Evolutionary conservation across 2,113 vertebrate genomes (phyloP), one percentile per base, ranked within the genome.

Genomic region (Hippocampus zosterae): DNA sequence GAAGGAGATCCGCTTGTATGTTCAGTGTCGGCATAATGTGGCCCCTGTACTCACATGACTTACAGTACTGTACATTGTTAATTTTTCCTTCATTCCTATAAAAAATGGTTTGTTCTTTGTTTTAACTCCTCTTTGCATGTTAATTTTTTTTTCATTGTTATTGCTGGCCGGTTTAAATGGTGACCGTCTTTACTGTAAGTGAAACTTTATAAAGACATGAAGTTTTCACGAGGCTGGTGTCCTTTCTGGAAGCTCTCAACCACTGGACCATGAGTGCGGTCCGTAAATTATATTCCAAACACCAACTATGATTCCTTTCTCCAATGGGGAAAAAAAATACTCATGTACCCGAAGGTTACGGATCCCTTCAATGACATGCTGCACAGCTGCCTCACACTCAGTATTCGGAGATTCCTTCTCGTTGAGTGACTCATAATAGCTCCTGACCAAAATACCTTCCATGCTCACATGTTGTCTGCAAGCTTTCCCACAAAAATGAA

Each of bases 391-490:
- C 27, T 70, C 10, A 73, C 68, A 78, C 71, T 48, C 69, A 79
- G 76, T 44, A 61, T 73, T 60, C 75, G 44, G 73, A 78, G 74
- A 75, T 71, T 72, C 52, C n/a, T 71, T 33, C 69, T 72, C 67
- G 65, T 52, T 70, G 74, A 76, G 77, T 73, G 64, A 73, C 72
- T 81, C 60, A 60, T 67, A 69, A 77, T 63, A 73, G 67, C 46
- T 79, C 29, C 65, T 67, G 74, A 77, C 79, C 37, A 74, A 87
- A 86, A 89, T 85, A 83, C 71, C 78, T 70, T 78, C 70, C 75
- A 72, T 79, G 78, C 40, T 53, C 69, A 77, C 70, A 67, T 66
- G 72, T 69, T 72, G 73, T 56, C 63, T 60, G 70, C 73, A 77
- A 12, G 41, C 63, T 65, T 85, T 91, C 84, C 86, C 74, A 73